Conservation (phyloP, 2,113 vertebrate species). For the Carlito syrichta region DNA sequence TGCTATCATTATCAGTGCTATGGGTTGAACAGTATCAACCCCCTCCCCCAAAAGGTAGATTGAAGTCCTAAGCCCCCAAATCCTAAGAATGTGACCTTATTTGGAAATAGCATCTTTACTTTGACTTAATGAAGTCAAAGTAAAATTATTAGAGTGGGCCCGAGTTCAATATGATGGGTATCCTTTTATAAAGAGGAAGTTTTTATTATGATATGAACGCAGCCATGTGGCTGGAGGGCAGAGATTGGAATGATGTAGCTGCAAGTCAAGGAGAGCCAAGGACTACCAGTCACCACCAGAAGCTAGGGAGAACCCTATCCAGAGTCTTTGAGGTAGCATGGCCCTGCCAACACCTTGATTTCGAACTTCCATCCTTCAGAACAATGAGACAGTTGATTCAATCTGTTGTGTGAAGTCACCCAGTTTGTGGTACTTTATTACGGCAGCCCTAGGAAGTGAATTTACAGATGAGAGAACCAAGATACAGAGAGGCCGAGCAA, state of each 20-base stretch:
- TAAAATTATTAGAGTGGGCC: not conserved
- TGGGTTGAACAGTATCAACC: not conserved
- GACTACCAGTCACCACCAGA: not conserved
- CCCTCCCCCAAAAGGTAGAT: not conserved
- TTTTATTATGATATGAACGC: not conserved
- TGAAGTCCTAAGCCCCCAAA: not conserved
- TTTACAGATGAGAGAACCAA: not conserved
- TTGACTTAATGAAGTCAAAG: not conserved
- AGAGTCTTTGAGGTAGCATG: not conserved
- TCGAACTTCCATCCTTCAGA: not conserved
- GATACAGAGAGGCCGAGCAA: not conserved
- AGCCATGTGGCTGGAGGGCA: not conserved
- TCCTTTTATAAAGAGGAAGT: not conserved
- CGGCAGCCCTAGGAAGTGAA: not conserved
- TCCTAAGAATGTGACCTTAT: not conserved
- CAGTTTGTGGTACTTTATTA: not conserved
- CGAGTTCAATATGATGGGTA: not conserved
- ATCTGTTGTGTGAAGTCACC: not conserved
- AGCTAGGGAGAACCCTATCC: too few species aligned
- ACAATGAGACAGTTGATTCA: not conserved
- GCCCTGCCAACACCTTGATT: not conserved
- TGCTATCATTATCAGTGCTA: not conserved
- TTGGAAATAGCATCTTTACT: not conserved
- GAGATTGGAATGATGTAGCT: not conserved
- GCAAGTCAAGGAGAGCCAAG: not conserved